Evolutionary conservation across 2,113 vertebrate genomes (phyloP).

Genomic region (Tetrax tetrax): DNA sequence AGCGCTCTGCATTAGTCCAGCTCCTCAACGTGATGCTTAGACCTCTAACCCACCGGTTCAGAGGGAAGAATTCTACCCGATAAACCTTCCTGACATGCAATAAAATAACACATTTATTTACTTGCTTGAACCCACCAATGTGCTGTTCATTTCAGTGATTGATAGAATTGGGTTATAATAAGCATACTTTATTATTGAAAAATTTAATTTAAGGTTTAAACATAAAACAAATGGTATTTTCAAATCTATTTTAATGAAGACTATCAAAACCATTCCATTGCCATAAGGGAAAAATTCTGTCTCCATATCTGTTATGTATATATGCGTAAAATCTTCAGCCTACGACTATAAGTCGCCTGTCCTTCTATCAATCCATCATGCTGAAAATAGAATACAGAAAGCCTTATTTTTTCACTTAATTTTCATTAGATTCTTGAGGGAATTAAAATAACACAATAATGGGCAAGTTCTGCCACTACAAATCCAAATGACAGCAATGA

Average conservation of each 20-base stretch:
- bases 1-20: not conserved
- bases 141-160: conserved; percentile 67
- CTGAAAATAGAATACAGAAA: conserved; percentile 67
- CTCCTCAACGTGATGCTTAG: not conserved
- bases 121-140: conserved; percentile 66
- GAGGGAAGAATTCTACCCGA: conserved; percentile 29
- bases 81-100: conserved; percentile 58
- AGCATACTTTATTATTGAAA: conserved; percentile 73
- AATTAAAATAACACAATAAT: conserved; percentile 71
- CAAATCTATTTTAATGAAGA: conserved; percentile 69
- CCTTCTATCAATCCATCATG: conserved; percentile 68
- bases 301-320: conserved; percentile 67
- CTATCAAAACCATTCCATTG: conserved; percentile 68
- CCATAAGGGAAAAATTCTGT: conserved; percentile 68
- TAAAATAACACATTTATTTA: conserved; percentile 68
- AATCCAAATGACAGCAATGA: conserved; percentile 65
- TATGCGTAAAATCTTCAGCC: conserved; percentile 67
- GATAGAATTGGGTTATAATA: conserved; percentile 73
- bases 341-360: conserved; percentile 58
- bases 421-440: conserved; percentile 70
- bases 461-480: conserved; percentile 66
- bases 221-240: conserved; percentile 74
- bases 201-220: conserved; percentile 73
- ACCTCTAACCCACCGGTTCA: conserved; percentile 17
- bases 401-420: conserved; percentile 69